Base-by-base conservation (phyloP, 2,797 vertebrate genomes). In the Clangula hyemalis region DNA sequence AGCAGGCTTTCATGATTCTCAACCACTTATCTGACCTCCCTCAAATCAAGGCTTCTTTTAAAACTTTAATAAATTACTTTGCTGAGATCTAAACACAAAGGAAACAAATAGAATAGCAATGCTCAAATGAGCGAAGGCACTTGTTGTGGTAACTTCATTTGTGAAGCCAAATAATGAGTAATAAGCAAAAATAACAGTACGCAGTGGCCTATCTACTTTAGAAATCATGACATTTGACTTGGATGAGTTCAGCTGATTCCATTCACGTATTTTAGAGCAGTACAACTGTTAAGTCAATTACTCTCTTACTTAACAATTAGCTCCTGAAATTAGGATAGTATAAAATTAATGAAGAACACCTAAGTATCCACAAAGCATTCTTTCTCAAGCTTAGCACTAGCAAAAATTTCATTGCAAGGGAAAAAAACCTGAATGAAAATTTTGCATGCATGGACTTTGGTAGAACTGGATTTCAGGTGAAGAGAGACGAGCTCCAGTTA, bases 251-350 rank as follows among this genome's bases (percentile, higher is more conserved):
- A 73, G 36, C 12, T 15, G 11, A 88, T 32, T 60, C 20, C 20
- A 68, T 54, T 81, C 14, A 30, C 6, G 8, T 11, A 85, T 32
- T 93, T 87, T 64, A 61, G 39, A 71, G 75, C 5, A 6, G 41
- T 30, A 69, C 17, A 83, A 54, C 38, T 66, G 30, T 51, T 45
- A 90, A 78, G 28, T 25, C 61, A 90, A 62, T 2, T 5, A 10
- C 20, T 65, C 38, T 16, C 85, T 91, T 51, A 94, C 77, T 90
- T 90, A 93, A 68, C 49, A 71, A 57, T 54, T 79, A 88, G 43
- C 11, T 94, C 53, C 69, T 56, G 39, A 89, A 89, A 90, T 43
- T 32, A 81, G 22, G 25, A 77, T 43, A 74, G 21, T 58, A 47
- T n/a, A 77, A 60, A 91, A 75, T 19, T 73, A 86, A 90, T n/a